phyloP scores from a whole-genome alignment of 2,113 vertebrate genomes.

The Perccottus glenii region DNA sequence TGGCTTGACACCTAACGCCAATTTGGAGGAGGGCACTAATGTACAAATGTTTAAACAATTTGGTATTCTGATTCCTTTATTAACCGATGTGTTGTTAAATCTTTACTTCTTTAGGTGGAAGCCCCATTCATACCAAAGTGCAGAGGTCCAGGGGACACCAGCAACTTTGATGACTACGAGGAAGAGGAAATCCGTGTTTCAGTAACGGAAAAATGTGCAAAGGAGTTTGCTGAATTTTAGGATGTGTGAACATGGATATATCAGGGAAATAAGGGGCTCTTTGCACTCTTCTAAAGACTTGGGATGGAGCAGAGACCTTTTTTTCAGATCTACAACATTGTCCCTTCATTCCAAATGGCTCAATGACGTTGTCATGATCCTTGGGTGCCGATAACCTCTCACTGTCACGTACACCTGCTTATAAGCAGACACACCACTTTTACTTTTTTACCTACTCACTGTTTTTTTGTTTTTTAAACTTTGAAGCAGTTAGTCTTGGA shows the following conservation, averaged over 20 bases:
- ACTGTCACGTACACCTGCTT: slow-evolving; percentile 86
- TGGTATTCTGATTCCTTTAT: too few species aligned
- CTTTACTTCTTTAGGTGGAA: slow-evolving; percentile 85
- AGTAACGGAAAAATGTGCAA: slow-evolving; percentile 96
- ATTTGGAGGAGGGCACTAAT: background rate
- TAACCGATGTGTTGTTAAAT: background rate
- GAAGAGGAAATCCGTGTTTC: slow-evolving; percentile 98
- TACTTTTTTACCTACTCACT: slow-evolving; percentile 65
- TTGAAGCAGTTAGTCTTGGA: slow-evolving; percentile 80
- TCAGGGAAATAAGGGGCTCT: slow-evolving; percentile 88
- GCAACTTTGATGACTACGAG: slow-evolving; percentile 99
- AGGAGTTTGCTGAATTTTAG: slow-evolving; percentile 99
- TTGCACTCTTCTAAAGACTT: slow-evolving; percentile 94
- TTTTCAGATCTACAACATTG: slow-evolving; percentile 86
- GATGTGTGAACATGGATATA: slow-evolving; percentile 81
- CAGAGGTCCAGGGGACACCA: slow-evolving; percentile 98
- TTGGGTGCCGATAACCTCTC: slow-evolving; percentile 88
- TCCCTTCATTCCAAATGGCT: slow-evolving; percentile 94
- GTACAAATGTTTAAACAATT: too few species aligned
- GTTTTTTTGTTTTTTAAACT: slow-evolving; percentile 68
- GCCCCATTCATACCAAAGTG: slow-evolving; percentile 99
- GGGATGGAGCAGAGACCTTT: slow-evolving; percentile 87
- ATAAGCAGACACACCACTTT: slow-evolving; percentile 85
- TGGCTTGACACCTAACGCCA: background rate
- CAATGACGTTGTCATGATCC: slow-evolving; percentile 90